Evolutionary conservation across 2,888 invertebrate genomes (phyloP), one percentile per base, ranked within the genome.

Genomic region (Nomada lathburiana): DNA sequence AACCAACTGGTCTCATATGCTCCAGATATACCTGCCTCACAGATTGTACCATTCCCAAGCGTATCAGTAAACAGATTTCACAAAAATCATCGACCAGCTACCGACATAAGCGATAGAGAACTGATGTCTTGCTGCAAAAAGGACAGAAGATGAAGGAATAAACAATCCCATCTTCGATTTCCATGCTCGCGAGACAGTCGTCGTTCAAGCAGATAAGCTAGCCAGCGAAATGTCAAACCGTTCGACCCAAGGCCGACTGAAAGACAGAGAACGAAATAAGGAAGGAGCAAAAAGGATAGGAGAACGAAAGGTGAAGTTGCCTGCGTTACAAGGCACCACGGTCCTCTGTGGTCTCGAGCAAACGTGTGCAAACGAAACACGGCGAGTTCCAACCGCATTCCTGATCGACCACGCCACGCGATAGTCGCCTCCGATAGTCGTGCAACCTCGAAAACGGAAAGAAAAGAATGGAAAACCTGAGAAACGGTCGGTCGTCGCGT

Each of bases 221-320:
- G 78, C 86, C 88, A 89, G 89, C 91, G 86, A 91, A 92, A 92
- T 92, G 92, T 92, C 92, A 92, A 90, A 87, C 90, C 86, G 88
- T 89, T 89, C 71, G 86, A 88, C 87, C 89, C 90, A 92, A 92
- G 92, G 92, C 87, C 91, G 81, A 16, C 20, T 44, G 71, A 26
- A 42, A 18, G 20, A 72, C 79, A 82, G 89, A 83, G 78, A 86
- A 80, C 83, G 83, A 83, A 83, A 80, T 20, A 13, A 42, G 23
- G 53, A 80, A 85, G 70, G 86, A 89, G 83, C 84, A 83, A 83
- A 79, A 42, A 36, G 23, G 29, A 65, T 7, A 80, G 60, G 44
- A 29, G 44, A 77, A 83, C 73, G 88, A 88, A 86, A 87, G 86
- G 89, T 86, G 83, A 87, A 86, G 84, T 86, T 73, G 76, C 68